These are phyloP conservation scores for Hesperia comma DNA, from an alignment of 2,888 invertebrate species.

Conservation along the genomic window DNA sequence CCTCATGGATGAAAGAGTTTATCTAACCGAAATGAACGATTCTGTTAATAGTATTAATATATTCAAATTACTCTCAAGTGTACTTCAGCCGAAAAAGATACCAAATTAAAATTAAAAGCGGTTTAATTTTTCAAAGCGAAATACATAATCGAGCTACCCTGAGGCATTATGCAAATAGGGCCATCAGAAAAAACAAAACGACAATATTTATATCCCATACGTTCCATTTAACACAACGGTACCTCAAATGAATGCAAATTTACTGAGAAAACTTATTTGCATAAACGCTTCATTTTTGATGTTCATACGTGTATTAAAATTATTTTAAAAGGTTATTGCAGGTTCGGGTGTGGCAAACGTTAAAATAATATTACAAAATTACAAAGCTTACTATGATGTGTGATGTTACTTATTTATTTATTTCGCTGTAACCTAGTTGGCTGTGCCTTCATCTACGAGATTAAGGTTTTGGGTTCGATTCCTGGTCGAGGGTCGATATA, in stretches of 20 bases:
- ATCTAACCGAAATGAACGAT: conserved; percentile 15
- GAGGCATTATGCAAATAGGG: conserved; percentile 60
- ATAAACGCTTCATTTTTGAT: conserved; percentile 65
- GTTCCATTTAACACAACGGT: conserved; percentile 72
- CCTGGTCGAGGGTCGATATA: no score
- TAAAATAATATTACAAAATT: no score
- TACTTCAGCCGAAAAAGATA: conserved; percentile 18
- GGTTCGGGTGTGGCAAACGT: neutral
- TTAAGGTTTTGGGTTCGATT: no score
- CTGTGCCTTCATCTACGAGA: no score
- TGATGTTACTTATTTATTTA: no score
- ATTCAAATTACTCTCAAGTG: conserved; percentile 25
- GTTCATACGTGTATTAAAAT: conserved; percentile 61
- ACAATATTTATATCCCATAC: conserved; percentile 73
- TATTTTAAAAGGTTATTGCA: conserved; percentile 49
- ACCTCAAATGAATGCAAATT: conserved; percentile 74
- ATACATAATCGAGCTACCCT: conserved; percentile 53
- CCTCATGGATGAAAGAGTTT: neutral
- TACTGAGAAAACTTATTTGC: conserved; percentile 58
- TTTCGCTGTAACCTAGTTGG: no score
- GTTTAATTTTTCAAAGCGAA: conserved; percentile 57
- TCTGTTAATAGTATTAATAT: conserved; percentile 28
- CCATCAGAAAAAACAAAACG: conserved; percentile 59
- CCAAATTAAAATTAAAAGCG: conserved; percentile 48
- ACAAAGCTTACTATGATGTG: no score